Evolutionary conservation across 1,140 invertebrate species (phyloP).

Genomic region (Pararge aegeria): DNA sequence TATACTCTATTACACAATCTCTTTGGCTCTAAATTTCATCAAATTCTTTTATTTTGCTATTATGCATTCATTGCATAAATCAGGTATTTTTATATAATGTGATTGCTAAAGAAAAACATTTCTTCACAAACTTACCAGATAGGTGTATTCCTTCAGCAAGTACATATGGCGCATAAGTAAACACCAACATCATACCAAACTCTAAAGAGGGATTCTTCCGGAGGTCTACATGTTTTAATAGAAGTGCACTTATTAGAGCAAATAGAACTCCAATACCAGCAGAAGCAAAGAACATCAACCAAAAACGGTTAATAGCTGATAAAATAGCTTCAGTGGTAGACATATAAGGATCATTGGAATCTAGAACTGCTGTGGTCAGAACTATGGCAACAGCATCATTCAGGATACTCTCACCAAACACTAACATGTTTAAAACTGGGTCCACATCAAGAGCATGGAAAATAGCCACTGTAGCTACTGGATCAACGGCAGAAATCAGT

Average conservation of each 20-base stretch:
- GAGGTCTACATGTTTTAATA: slow-evolving; percentile 97
- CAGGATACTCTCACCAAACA: slow-evolving; percentile 98
- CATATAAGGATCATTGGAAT: slow-evolving; percentile 87
- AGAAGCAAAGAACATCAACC: slow-evolving; percentile 98
- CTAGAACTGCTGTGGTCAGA: slow-evolving; percentile 92
- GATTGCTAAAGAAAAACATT: background rate
- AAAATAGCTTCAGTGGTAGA: slow-evolving; percentile 91
- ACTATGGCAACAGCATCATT: slow-evolving; percentile 99
- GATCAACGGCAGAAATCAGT: slow-evolving; percentile 98
- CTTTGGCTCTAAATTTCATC: too few species aligned
- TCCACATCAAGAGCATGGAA: slow-evolving; percentile 98
- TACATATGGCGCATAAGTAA: slow-evolving; percentile 98
- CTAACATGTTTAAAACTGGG: slow-evolving; percentile 98
- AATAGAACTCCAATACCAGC: slow-evolving; percentile 98
- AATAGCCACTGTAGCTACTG: slow-evolving; percentile 98
- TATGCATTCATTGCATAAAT: too few species aligned
- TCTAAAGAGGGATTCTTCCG: slow-evolving; percentile 98
- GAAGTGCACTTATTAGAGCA: slow-evolving; percentile 95
- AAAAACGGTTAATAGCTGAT: slow-evolving; percentile 95
- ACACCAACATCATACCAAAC: slow-evolving; percentile 98
- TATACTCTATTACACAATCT: too few species aligned
- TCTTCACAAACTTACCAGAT: slow-evolving; percentile 84
- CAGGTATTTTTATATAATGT: too few species aligned
- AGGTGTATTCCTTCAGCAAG: slow-evolving; percentile 98
- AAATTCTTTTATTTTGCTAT: too few species aligned